Conservation (phyloP, 2,797 vertebrate genomes). For the Siniperca undulata region DNA sequence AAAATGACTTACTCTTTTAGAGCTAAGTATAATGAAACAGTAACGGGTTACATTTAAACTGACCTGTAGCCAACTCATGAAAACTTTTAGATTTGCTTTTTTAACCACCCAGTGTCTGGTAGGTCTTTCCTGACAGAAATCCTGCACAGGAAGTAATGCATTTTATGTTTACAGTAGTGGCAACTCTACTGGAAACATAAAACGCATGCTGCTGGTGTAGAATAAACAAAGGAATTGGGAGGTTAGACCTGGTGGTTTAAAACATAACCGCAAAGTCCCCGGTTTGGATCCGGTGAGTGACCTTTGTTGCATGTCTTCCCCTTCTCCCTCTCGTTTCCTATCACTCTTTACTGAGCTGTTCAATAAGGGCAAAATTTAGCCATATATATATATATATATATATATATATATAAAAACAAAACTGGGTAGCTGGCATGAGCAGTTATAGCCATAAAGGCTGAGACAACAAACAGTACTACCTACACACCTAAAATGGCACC, state of each 20-base stretch:
- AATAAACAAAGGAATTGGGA: constrained; percentile 38
- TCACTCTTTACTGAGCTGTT: not conserved
- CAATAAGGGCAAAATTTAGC: not conserved
- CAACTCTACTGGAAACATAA: constrained; percentile 31
- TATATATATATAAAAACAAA: not conserved
- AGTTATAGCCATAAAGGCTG: not conserved
- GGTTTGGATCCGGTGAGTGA: constrained; percentile 1
- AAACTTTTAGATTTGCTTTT: constrained; percentile 33
- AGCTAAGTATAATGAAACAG: constrained; percentile 1
- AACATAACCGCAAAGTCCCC: constrained; percentile 31
- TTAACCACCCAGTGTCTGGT: constrained; percentile 19
- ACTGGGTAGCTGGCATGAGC: not conserved
- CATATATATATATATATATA: no score
- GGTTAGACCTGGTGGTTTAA: constrained; percentile 36
- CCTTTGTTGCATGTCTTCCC: constrained; percentile 14
- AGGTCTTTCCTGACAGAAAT: constrained; percentile 35
- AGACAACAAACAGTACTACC: constrained; percentile 14
- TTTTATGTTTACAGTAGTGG: constrained; percentile 36
- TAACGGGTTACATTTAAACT: constrained; percentile 1
- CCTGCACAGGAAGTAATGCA: constrained; percentile 33
- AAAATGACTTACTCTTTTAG: not conserved
- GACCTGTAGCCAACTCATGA: constrained; percentile 1
- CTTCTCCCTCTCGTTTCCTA: not conserved
- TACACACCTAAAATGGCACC: not conserved
- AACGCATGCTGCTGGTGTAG: constrained; percentile 31